phyloP scores from a whole-genome alignment of 2,113 vertebrate species.

The Rhynchopsitta pachyrhyncha region DNA sequence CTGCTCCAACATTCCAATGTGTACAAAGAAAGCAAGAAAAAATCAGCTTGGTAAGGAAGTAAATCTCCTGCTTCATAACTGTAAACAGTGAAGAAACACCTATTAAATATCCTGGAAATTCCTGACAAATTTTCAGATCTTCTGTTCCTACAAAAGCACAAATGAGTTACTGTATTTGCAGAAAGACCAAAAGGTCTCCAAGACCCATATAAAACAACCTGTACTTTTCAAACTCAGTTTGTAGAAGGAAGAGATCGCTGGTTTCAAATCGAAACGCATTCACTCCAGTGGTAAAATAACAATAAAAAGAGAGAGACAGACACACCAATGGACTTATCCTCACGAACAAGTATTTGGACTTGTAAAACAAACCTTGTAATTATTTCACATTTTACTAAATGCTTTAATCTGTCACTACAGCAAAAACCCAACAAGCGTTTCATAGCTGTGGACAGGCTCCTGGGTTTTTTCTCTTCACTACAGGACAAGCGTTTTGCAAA shows the following conservation, averaged over 20 bases:
- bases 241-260: not conserved
- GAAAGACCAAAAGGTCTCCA: not conserved
- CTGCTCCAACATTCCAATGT: constrained; percentile 22
- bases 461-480: constrained; percentile 54
- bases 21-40: constrained; percentile 26
- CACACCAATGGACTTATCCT: not conserved
- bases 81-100: constrained; percentile 31
- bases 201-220: not conserved
- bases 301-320: not conserved
- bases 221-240: not conserved
- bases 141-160: not conserved
- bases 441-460: constrained; percentile 55
- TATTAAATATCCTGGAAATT: not conserved
- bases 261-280: constrained; percentile 1
- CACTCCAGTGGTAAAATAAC: not conserved
- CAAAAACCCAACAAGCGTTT: constrained; percentile 60
- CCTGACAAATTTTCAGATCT: not conserved
- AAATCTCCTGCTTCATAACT: not conserved
- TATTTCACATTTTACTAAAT: constrained; percentile 57
- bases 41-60: not conserved
- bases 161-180: not conserved
- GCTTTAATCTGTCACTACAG: constrained; percentile 58
- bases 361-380: constrained; percentile 63
- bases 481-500: constrained; percentile 69
- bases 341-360: constrained; percentile 17